Base-by-base conservation (phyloP, 2,113 vertebrate species). In the Motacilla alba region DNA sequence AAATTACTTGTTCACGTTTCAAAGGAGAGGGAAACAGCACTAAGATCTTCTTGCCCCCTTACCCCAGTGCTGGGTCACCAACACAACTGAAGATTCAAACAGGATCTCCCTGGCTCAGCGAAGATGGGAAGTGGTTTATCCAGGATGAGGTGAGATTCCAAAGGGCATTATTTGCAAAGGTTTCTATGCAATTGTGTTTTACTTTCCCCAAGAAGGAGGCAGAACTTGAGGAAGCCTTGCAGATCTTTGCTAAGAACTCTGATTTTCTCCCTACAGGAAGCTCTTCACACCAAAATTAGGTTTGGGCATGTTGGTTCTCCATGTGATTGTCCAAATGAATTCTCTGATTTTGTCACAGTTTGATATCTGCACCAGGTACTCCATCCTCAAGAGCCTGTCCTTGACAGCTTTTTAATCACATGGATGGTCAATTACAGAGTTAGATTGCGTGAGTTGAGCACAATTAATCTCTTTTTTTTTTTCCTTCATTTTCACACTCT, bases 401-500 rank as follows among this genome's bases (percentile, higher is more conserved):
- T 88, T 88, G 78, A 85, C 1, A 4, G 55, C 59, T 88, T 90
- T 96, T 93, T 90, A 93, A 91, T 95, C 78, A 90, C 47, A 88
- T 89, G 84, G 87, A 90, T 67, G 63, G 70, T 74, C 90, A 95
- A 83, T 83, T 94, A 91, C 43, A 60, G 59, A 86, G 46, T 63
- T 86, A 47, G 39, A 69, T 69, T 93, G 66, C 92, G 20, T 83
- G 56, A 94, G 17, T 64, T 87, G 77, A 91, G 50, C 20, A 79
- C 74, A 89, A 79, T 41, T 23, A 28, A 82, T 22, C 7, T 60
- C 14, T 18, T 35, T 24, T n/a, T 69, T 11, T 9, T 59, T 91
- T 66, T 72, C 16, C 41, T 72, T 53, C 7, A 59, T 50, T 93
- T 89, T 87, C 43, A 62, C 14, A 64, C 59, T 76, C 28, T 72